Base-by-base conservation (phyloP, 2,888 invertebrate species). In the Aquatica leii region DNA sequence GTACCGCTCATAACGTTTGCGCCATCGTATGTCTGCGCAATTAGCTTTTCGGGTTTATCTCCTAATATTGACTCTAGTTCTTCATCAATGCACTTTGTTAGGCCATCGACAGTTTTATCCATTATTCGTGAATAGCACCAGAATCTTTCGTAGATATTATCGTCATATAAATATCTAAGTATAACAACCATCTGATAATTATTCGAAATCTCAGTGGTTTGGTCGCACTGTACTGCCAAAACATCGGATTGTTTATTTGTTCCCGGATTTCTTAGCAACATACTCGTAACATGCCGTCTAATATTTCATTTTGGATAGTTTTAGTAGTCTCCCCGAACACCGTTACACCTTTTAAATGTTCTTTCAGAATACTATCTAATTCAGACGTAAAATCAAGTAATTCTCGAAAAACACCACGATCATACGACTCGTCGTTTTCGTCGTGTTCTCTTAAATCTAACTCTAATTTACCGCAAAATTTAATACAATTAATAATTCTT, bases 391-490 rank as follows among this genome's bases (percentile, higher is more conserved):
- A 76, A 69, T 77, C 68, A 20, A 78, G 57, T 21, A 77, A 52
- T 18, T 72, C 76, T 37, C 60, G 51, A 73, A 75, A 74, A 17
- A 73, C 65, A 1, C 70, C 74, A 11, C 65, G 69, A 60, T 74
- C 75, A 50, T 54, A 49, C n/a, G 73, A 73, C 9, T 31, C 20
- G 34, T 68, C 65, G 11, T 61, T 69, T 71, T 77, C 75, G 60
- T 75, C 71, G 58, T 76, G 73, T 35, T 73, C 76, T 18, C 74
- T 57, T 8, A 77, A 58, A 8, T 77, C 71, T 5, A 76, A 51
- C 65, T 78, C 74, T 66, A 74, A 76, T n/a, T 62, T 67, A 5
- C 73, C 73, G 70, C 75, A 78, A 71, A 77, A 77, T 54, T 74
- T 70, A 12, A 79, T 70, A 61, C 73, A 76, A 51, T 75, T 60